These are phyloP conservation scores for Antechinus stuartii DNA, from an alignment of 2,113 vertebrate species.

Conservation along the genomic window DNA sequence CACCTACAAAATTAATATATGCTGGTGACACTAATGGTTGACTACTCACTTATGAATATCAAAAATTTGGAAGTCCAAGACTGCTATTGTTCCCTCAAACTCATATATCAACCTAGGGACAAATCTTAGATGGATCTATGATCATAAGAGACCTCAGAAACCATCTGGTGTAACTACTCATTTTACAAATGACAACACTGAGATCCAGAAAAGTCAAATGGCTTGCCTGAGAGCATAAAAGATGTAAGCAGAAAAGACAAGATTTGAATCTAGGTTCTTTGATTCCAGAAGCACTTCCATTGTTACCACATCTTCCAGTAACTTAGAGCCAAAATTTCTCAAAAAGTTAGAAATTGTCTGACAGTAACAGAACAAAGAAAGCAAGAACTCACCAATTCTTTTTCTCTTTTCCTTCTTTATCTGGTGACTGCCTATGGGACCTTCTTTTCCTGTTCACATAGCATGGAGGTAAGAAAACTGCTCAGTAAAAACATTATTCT, in stretches of 20 bases:
- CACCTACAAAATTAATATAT: not conserved
- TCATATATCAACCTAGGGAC: not conserved
- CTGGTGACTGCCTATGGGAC: conserved; percentile 65
- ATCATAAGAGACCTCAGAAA: not conserved
- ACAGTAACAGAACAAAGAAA: not conserved
- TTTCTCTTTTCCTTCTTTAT: conserved; percentile 76
- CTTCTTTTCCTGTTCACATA: conserved; percentile 77
- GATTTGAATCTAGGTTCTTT: not conserved
- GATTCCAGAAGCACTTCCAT: not conserved
- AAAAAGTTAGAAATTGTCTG: not conserved
- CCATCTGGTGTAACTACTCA: not conserved
- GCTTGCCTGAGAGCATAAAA: not conserved
- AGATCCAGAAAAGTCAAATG: not conserved
- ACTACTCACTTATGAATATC: not conserved
- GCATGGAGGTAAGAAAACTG: conserved; percentile 91
- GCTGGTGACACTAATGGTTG: not conserved
- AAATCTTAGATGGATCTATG: not conserved
- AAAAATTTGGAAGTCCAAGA: not conserved
- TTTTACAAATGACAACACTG: not conserved
- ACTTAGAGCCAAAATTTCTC: not conserved
- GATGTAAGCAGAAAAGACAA: not conserved
- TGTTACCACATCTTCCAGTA: not conserved
- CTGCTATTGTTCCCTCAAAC: not conserved
- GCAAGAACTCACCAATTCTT: conserved; percentile 74
- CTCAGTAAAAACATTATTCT: not conserved